Evolutionary conservation across 2,113 vertebrate species (phyloP).

Genomic region (Pteronura brasiliensis): DNA sequence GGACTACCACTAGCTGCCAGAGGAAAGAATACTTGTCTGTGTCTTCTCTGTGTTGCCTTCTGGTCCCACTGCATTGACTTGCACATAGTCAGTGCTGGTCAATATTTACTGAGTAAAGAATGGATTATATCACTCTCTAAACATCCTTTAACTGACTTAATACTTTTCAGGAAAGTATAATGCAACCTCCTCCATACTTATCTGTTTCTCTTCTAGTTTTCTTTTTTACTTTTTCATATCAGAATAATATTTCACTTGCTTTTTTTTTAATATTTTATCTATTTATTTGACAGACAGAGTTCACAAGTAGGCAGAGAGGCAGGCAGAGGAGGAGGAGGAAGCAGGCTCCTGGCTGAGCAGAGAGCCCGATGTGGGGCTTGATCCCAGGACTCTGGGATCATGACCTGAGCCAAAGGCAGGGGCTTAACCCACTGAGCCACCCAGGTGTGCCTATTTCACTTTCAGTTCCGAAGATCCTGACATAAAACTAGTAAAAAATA

Average conservation of each 20-base stretch:
- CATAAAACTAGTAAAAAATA: background rate
- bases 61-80: background rate
- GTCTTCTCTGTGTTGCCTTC: background rate
- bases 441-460: background rate
- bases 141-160: background rate
- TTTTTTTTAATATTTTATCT: no score
- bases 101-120: background rate
- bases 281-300: no score
- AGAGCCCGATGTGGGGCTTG: no score
- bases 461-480: background rate
- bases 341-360: no score
- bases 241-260: background rate
- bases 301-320: no score
- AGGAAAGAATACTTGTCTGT: background rate
- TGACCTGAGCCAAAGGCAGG: no score
- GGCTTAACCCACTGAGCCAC: no score
- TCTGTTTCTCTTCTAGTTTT: background rate
- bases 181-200: background rate
- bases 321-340: no score
- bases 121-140: background rate
- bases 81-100: no score
- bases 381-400: no score
- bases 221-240: conserved; percentile 4
- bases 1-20: background rate
- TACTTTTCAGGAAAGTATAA: background rate